These are phyloP conservation scores for Egretta garzetta DNA, from an alignment of 2,113 vertebrate species.

Conservation along the genomic window DNA sequence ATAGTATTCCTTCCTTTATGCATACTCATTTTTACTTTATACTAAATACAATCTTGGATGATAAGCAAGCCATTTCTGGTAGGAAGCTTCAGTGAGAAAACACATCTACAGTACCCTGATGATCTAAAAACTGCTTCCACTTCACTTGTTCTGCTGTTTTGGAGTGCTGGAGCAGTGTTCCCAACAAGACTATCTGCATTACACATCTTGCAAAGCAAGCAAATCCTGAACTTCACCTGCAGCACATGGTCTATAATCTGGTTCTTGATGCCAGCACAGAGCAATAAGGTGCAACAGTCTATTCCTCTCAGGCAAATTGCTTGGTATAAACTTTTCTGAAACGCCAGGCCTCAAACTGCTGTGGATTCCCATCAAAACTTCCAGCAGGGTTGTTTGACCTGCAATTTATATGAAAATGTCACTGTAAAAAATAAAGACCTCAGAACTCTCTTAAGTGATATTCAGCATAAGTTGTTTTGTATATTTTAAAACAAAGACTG, in stretches of 20 bases:
- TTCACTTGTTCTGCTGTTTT: background rate
- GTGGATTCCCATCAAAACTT: constrained; percentile 19
- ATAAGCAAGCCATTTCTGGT: background rate
- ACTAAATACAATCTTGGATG: background rate
- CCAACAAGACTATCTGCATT: background rate
- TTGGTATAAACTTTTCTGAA: constrained; percentile 38
- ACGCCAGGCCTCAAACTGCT: constrained; percentile 18
- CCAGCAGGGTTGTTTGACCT: constrained; percentile 30
- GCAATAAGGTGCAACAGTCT: constrained; percentile 24
- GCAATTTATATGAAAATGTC: background rate
- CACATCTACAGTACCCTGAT: background rate
- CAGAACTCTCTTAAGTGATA: background rate
- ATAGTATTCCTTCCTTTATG: background rate
- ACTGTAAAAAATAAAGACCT: background rate
- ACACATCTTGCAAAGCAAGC: background rate
- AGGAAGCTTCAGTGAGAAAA: background rate
- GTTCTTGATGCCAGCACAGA: constrained; percentile 67
- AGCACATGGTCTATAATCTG: background rate
- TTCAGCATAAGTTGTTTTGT: background rate
- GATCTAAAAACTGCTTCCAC: background rate
- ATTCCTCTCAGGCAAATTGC: background rate
- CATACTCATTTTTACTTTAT: background rate
- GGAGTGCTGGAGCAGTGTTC: background rate
- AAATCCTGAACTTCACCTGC: constrained; percentile 10
- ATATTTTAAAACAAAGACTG: background rate